Evolutionary conservation across 2,797 vertebrate genomes (phyloP), one percentile per base, ranked within the genome.

Genomic region (Triplophysa bombifrons): DNA sequence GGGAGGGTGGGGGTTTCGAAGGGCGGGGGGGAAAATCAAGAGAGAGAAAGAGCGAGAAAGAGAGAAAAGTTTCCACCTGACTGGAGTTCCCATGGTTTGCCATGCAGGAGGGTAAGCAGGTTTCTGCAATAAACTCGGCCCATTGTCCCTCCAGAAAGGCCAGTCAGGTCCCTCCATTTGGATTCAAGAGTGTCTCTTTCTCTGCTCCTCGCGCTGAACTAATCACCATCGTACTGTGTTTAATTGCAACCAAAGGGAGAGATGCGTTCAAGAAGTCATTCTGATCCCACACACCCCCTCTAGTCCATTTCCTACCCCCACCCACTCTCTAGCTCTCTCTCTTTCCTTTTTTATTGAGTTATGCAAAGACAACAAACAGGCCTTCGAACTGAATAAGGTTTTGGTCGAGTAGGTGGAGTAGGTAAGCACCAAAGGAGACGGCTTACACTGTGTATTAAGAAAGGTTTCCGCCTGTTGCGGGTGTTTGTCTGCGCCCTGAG

Each of bases 171-270:
- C 95, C 94, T 93, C 95, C 95, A 96, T 98, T 98, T 96, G 95
- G 95, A 98, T 96, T 98, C 97, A 97, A 98, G 96, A 96, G 96
- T 98, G 96, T 96, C 96, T 96, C 96, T 98, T 97, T 97, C 96
- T 96, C 93, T 93, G 94, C 96, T 96, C 95, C 96, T 96, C 93
- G 94, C 88, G 91, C 96, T 96, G 97, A 96, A 96, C 96, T 99
- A 99, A 99, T 99, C 97, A 98, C 96, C 96, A 96, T 93, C 95
- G 94, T 94, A 97, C 96, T 99, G 97, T 97, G 96, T 98, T 98
- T 98, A 99, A 99, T 98, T 98, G 96, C 96, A 91, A 95, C 94
- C 96, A 97, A 96, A 96, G 94, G 96, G 95, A 95, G 97, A 97
- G 95, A 96, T 92, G 92, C 96, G 96, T 96, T 98, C 96, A 96